These are phyloP conservation scores for Chromis chromis DNA, from an alignment of 2,797 vertebrate species.

Conservation along the genomic window DNA sequence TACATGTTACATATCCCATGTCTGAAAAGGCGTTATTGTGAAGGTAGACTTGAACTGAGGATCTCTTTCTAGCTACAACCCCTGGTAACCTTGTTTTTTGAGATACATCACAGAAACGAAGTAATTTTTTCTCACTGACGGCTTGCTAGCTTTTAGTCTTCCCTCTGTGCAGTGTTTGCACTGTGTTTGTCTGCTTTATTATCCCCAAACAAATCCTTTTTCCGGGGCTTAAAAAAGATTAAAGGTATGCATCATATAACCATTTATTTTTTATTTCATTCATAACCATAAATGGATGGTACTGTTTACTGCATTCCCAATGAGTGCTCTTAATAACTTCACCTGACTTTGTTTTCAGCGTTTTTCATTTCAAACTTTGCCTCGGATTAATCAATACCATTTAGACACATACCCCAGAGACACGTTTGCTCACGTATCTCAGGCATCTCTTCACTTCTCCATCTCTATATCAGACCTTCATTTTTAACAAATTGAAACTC, in stretches of 20 bases:
- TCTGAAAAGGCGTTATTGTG: no score
- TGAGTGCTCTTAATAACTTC: slow-evolving; percentile 21
- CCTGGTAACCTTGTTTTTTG: not conserved
- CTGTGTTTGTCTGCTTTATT: not conserved
- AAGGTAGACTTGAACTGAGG: not conserved
- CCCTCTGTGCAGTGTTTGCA: not conserved
- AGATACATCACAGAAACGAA: not conserved
- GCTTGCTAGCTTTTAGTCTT: slow-evolving; percentile 3
- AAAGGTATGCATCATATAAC: not conserved
- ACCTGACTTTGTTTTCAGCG: slow-evolving; percentile 12
- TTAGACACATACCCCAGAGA: not conserved
- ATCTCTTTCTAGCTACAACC: not conserved
- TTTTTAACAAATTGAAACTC: not conserved
- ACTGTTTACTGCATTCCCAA: no score
- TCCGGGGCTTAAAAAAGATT: not conserved
- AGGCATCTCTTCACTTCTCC: no score
- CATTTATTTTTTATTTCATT: no score
- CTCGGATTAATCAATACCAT: slow-evolving; percentile 8
- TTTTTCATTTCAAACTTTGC: slow-evolving; percentile 18
- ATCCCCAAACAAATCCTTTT: slow-evolving; percentile 2
- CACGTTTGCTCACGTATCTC: not conserved
- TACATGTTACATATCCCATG: no score
- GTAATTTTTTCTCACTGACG: not conserved
- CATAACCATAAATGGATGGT: no score
- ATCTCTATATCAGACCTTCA: no score